Conservation (phyloP, 2,888 invertebrate genomes). For the Mantis religiosa region DNA sequence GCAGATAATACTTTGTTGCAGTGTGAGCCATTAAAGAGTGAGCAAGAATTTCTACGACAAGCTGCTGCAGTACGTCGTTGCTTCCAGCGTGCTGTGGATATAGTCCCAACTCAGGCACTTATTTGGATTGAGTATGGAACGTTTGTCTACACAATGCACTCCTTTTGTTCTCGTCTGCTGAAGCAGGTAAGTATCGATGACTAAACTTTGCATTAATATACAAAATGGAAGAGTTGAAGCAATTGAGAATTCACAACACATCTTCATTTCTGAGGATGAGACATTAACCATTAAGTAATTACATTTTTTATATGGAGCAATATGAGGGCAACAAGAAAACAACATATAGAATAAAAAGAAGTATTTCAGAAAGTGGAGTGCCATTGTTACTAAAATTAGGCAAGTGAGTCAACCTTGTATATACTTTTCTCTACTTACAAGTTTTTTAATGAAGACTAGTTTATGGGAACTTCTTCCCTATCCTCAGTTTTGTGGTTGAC, state of each 20-base stretch:
- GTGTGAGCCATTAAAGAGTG: conserved; percentile 44
- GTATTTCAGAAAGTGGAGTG: no score
- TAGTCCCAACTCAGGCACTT: conserved; percentile 68
- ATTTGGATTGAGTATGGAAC: conserved; percentile 90
- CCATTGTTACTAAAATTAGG: no score
- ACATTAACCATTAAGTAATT: no score
- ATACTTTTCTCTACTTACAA: no score
- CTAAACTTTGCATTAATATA: not conserved
- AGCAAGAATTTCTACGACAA: conserved; percentile 62
- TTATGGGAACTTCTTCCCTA: no score
- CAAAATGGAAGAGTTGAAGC: not conserved
- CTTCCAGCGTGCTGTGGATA: conserved; percentile 71
- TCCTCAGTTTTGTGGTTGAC: no score
- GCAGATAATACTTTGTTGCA: conserved; percentile 25
- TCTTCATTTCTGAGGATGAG: no score
- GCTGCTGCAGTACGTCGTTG: conserved; percentile 73
- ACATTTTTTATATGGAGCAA: no score
- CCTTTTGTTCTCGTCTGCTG: conserved; percentile 80
- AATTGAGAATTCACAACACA: not conserved
- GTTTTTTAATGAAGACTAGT: no score
- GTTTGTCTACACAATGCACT: conserved; percentile 84
- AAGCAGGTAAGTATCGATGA: conserved; percentile 61
- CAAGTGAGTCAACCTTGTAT: no score
- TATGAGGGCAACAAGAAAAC: no score
- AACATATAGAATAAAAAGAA: no score